These are phyloP conservation scores for Callithrix jacchus DNA, from an alignment of 2,113 vertebrate genomes.

Conservation along the genomic window DNA sequence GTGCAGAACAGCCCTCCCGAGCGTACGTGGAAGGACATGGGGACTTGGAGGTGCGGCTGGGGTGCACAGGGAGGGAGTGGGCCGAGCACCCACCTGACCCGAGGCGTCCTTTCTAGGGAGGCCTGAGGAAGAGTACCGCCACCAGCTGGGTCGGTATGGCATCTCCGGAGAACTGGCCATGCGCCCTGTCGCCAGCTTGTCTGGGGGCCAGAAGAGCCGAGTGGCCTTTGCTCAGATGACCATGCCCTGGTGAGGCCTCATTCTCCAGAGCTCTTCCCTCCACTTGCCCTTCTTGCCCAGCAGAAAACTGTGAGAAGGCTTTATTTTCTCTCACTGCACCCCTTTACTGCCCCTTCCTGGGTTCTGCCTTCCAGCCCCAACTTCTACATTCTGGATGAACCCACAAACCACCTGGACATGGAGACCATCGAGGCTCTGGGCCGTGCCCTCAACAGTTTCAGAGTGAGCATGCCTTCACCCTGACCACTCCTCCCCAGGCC, in stretches of 20 bases:
- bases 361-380: constrained; percentile 89
- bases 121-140: constrained; percentile 96
- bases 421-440: constrained; percentile 97
- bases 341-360: background rate
- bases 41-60: background rate
- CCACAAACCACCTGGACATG: constrained; percentile 99
- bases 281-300: background rate
- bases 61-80: background rate
- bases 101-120: constrained; percentile 85
- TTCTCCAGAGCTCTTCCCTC: background rate
- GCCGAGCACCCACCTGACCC: background rate
- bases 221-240: constrained; percentile 99
- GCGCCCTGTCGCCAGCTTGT: constrained; percentile 95
- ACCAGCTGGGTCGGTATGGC: constrained; percentile 97
- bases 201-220: constrained; percentile 97
- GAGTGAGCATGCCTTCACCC: constrained; percentile 80
- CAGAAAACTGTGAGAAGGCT: background rate
- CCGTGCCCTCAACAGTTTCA: constrained; percentile 93
- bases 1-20: background rate
- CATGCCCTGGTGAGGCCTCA: constrained; percentile 91
- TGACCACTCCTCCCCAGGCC: background rate
- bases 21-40: background rate
- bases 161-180: constrained; percentile 94
- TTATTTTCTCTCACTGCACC: background rate
- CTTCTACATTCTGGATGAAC: constrained; percentile 98